Evolutionary conservation across 1,140 invertebrate species (phyloP), one percentile per base, ranked within the genome.

Genomic region (Scylla paramamosain): DNA sequence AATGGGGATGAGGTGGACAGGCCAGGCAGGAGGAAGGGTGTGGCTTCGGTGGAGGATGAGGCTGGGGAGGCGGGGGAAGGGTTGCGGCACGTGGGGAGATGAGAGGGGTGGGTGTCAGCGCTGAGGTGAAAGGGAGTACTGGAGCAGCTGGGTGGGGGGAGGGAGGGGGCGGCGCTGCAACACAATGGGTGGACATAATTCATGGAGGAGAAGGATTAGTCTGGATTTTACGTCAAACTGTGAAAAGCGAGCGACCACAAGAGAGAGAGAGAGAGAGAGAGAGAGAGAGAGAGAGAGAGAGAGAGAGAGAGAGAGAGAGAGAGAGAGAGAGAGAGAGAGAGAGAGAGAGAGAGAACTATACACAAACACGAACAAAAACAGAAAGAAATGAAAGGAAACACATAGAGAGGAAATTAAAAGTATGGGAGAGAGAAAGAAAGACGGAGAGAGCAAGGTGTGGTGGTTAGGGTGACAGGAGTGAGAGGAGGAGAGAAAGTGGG

Each of bases 131-230:
- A 39, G 31, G 10, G 83, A 12, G 83, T 8, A 28, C 0, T 86
- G 32, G 6, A 28, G 16, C 83, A 25, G 82, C 25, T 86, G 86
- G 20, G 86, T 7, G 83, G 3, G 83, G 52, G 52, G 52, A 59
- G 52, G 10, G 52, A 4, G 52, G 20, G 20, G 2, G 52, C 6
- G 6, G 39, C 39, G 6, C 39, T 39, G 52, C 67, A 77, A 77
- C 67, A 25, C 67, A 77, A 77, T n/a, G 16, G 67, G 20, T n/a
- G n/a, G 20, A 77, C 67, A 77, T 77, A 77, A 77, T 77, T 77
- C 67, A 77, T 77, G n/a, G 67, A n/a, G 67, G 67, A 77, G n/a
- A 77, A n/a, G n/a, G 67, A 77, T 77, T 77, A 77, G 20, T 77
- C 67, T 20, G 67, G 67, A 77, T 77, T 77, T 77, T 77, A 77